Base-by-base conservation (phyloP, 2,797 vertebrate genomes). In the Cichlasoma orientale region DNA sequence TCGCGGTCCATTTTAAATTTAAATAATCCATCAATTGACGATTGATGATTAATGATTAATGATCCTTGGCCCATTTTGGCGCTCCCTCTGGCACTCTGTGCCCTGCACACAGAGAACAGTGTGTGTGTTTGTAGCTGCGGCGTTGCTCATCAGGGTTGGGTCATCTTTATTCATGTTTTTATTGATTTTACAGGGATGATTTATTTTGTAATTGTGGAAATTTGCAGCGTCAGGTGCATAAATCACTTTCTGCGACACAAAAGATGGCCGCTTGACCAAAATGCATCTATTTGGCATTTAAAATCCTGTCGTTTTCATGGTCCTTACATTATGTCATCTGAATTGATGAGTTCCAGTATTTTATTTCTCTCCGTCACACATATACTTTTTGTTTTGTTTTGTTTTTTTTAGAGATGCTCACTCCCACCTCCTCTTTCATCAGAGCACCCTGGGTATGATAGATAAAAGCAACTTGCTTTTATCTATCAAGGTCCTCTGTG, bases 131-230 rank as follows among this genome's bases (percentile, higher is more conserved):
- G 41, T 29, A 2, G 63, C 63, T 50, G 63, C 19, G 41, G 18
- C 25, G 2, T 68, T 50, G 41, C 63, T 68, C 87, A 86, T 84
- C 38, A 29, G 9, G 19, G 72, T 36, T 21, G 31, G 47, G 56
- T 69, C 84, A 82, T 87, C 82, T 90, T 88, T 87, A 87, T 90
- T 90, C 82, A 87, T 84, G 75, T 83, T 72, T 57, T 38, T 53
- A 93, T 90, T 82, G 89, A 91, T 91, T 87, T 75, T 21, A 44
- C 53, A 52, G 25, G 54, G 59, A 84, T 59, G 63, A 87, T 86
- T 87, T 82, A 87, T 86, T 87, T 82, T 87, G 70, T 82, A 82
- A 85, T 88, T 66, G 71, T 85, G 82, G 84, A 85, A 88, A 82
- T 74, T 68, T 82, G 86, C 77, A 77, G 68, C 5, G 56, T 87